phyloP scores from a whole-genome alignment of 2,888 invertebrate genomes.

The Hirudinaria manillensis region DNA sequence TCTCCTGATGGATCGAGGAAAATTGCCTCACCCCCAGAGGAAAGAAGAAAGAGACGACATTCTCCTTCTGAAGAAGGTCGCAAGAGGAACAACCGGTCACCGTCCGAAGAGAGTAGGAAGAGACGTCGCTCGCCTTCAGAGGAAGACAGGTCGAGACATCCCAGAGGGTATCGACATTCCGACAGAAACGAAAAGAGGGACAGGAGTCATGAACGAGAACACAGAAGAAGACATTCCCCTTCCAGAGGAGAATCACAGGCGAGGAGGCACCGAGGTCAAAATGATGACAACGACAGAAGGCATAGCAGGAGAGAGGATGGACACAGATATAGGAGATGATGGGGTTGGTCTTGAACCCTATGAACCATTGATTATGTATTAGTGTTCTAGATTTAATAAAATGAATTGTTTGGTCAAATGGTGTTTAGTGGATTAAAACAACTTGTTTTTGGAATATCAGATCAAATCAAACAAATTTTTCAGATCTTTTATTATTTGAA shows the following conservation, averaged over 20 bases:
- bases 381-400: too few species aligned
- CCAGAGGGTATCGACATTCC: not conserved
- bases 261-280: not conserved
- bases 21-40: not conserved
- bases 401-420: too few species aligned
- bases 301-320: not conserved
- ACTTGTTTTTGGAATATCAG: too few species aligned
- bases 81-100: not conserved
- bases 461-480: too few species aligned
- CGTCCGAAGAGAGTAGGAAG: not conserved
- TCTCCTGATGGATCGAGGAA: not conserved
- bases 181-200: not conserved
- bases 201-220: not conserved
- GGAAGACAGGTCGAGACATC: not conserved
- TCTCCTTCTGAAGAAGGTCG: not conserved
- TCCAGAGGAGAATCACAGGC: not conserved
- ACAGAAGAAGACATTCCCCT: not conserved
- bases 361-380: not conserved
- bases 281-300: not conserved
- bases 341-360: too few species aligned
- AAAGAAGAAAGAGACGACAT: not conserved
- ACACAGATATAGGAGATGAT: not conserved
- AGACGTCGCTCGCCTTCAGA: not conserved
- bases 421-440: too few species aligned
- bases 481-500: too few species aligned